Evolutionary conservation across 2,888 invertebrate species (phyloP).

Genomic region (Ophion ellenae): DNA sequence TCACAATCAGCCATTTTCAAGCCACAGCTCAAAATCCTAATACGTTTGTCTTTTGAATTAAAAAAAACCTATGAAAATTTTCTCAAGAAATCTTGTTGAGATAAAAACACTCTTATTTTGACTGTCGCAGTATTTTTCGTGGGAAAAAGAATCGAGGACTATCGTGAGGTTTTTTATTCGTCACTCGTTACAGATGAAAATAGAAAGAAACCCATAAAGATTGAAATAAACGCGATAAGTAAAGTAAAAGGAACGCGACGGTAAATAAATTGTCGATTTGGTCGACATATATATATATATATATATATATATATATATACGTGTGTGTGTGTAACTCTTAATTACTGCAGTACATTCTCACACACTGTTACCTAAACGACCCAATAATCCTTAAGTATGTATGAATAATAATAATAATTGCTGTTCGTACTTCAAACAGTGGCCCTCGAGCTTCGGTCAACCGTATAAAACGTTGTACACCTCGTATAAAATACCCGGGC

Average conservation of each 20-base stretch:
- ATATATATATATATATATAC: conserved; percentile 2
- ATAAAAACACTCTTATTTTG: neutral
- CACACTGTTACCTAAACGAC: conserved; percentile 61
- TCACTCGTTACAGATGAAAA: neutral
- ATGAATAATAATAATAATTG: conserved; percentile 41
- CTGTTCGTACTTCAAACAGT: conserved; percentile 64
- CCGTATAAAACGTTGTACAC: conserved; percentile 38
- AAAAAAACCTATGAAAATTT: neutral
- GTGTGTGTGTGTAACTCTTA: conserved; percentile 37
- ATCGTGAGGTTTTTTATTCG: no score
- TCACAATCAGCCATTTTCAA: no score
- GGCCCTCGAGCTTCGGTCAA: conserved; percentile 58
- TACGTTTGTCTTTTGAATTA: neutral
- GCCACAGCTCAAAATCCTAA: no score
- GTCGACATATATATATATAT: conserved; percentile 6
- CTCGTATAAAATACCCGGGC: conserved; percentile 30
- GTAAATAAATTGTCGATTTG: conserved; percentile 8
- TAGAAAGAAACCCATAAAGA: neutral
- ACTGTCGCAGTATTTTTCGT: neutral
- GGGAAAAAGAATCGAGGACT: neutral
- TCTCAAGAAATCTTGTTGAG: neutral
- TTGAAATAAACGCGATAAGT: neutral
- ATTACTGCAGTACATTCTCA: conserved; percentile 58
- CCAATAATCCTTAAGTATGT: conserved; percentile 57
- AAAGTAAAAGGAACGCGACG: neutral